These are phyloP conservation scores for Haplotaxodon microlepis DNA, from an alignment of 2,113 vertebrate genomes.

Conservation along the genomic window DNA sequence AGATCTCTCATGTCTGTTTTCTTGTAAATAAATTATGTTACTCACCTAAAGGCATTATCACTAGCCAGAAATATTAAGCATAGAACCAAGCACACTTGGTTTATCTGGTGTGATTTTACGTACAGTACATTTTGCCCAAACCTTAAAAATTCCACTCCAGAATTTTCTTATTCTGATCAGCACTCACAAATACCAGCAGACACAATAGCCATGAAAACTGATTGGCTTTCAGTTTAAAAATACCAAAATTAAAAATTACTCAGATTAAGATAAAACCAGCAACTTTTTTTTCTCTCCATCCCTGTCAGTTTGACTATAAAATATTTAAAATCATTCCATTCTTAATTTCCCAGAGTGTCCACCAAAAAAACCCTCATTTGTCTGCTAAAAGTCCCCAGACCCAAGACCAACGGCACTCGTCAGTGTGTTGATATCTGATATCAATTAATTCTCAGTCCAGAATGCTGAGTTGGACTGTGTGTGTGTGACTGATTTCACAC, in stretches of 20 bases:
- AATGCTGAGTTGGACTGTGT: slow-evolving; percentile 3
- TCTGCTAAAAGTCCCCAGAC: not conserved
- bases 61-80: not conserved
- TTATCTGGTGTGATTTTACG: not conserved
- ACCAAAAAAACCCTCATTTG: not conserved
- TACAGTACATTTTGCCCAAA: not conserved
- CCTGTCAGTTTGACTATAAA: not conserved
- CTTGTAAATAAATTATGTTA: not conserved
- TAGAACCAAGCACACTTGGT: not conserved
- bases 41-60: not conserved
- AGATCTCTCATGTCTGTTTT: not conserved
- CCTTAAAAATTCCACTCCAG: not conserved
- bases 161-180: not conserved
- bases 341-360: not conserved
- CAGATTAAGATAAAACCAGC: not conserved
- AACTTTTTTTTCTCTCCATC: not conserved
- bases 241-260: not conserved
- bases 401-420: not conserved
- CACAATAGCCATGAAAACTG: not conserved
- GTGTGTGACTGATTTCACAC: slow-evolving; percentile 27
- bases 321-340: not conserved
- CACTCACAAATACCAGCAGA: not conserved
- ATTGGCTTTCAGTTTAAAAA: not conserved
- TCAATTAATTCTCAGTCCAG: slow-evolving; percentile 11
- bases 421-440: slow-evolving; percentile 18